A percentile compares a stretch with the other conserved stretches of the same genome.
phyloP scores from a whole-genome alignment of 2,797 vertebrate genomes.

The Enteromius afrohamiltoni region DNA sequence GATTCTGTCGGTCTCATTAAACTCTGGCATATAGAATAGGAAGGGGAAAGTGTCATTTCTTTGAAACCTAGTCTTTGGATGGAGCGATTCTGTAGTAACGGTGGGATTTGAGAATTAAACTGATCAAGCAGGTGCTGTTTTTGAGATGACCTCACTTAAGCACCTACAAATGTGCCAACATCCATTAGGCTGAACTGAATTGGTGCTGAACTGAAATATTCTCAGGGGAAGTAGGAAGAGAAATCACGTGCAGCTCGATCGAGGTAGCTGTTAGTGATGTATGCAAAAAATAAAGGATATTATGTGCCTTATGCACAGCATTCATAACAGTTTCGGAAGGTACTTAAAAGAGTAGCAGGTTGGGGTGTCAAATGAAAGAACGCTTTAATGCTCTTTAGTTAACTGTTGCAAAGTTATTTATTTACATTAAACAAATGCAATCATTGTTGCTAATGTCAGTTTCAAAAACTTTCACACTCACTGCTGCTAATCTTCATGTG shows the following conservation, averaged over 20 bases:
- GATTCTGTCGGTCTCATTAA: slow-evolving; percentile 62
- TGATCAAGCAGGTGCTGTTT: slow-evolving; percentile 54
- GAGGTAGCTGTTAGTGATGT: not conserved
- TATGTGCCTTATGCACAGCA: not conserved
- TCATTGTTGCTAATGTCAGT: not conserved
- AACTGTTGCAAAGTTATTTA: not conserved
- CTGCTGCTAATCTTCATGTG: not conserved
- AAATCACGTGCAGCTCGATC: not conserved
- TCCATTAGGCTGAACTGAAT: slow-evolving; percentile 39
- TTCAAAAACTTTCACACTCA: not conserved
- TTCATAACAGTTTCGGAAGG: not conserved
- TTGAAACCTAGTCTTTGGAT: not conserved
- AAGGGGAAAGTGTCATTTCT: not conserved
- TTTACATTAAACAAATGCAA: not conserved
- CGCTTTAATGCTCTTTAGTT: not conserved
- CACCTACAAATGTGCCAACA: slow-evolving; percentile 58
- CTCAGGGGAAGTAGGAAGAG: not conserved
- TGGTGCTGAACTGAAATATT: not conserved
- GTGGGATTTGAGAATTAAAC: slow-evolving; percentile 42
- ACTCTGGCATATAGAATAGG: not conserved
- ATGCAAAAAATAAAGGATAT: not conserved
- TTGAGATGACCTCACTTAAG: slow-evolving; percentile 61
- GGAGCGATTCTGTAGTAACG: not conserved
- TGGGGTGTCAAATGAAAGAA: not conserved
- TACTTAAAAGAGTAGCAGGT: not conserved